Base-by-base conservation (phyloP, 37 sponge, comb jelly and placozoan species). In the Amphimedon queenslandica region DNA sequence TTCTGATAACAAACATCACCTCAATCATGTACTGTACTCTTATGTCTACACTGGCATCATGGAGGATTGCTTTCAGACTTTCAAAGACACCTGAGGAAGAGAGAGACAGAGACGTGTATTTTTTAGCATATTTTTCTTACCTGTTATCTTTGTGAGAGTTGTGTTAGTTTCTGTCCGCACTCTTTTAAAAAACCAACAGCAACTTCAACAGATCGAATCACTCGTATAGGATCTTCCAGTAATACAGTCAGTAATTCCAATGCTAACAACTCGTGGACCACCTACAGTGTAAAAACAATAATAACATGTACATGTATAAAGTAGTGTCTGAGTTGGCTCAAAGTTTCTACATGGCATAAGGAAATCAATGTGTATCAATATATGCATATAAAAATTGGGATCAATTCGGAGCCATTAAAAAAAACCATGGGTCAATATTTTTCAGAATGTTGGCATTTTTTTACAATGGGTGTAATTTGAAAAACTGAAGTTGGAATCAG, bases 21-120 rank as follows among this genome's bases (percentile, higher is more conserved):
- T 98, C 99, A 24, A 98, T 92, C 93, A 95, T 95, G 82, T 98
- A 98, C 80, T 95, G 93, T 16, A 92, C 84, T 40, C 99, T 78
- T 6, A 57, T 76, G 39, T 82, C 80, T 34, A 98, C 53, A 73
- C 87, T 82, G 1, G 90, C 93, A 1, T 90, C 88, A 64, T 94
- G 90, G 2, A 98, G 89, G 36, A 95, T 76, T 35, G 65, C 60
- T 25, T 96, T 67, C 38, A 98, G 63, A 0, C 89, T 90, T 40
- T 98, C 99, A 74, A 92, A 95, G 29, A 98, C 80, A 4, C 87
- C 88, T 77, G 35, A 41, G 10, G 13, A 47, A 13, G 53, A 18
- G 53, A 18, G 53, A 47, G 53, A 47, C 8, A 13, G 53, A 47
- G 13, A 47, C 13, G 53, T 18, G 13, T 47, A 13, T 8, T 47